Evolutionary conservation across 1,140 invertebrate species (phyloP).

Genomic region (Drosophila subpulchrella): DNA sequence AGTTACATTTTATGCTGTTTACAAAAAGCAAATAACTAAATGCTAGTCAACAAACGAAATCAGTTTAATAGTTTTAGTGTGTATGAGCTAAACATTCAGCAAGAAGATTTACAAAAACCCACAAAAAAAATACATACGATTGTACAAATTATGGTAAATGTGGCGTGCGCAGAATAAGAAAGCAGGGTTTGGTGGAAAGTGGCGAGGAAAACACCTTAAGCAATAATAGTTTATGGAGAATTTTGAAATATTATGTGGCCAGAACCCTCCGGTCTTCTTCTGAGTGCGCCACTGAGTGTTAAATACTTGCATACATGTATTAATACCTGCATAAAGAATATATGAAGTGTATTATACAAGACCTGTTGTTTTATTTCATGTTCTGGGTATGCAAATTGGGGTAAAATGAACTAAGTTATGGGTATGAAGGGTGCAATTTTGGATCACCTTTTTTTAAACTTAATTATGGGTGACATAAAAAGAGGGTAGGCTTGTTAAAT

Average conservation of each 20-base stretch:
- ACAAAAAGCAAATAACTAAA: conserved; percentile 65
- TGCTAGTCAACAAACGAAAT: conserved; percentile 57
- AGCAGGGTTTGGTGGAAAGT: neutral
- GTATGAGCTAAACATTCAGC: conserved; percentile 30
- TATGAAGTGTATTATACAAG: conserved; percentile 40
- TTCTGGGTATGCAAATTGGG: neutral
- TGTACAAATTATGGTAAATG: conserved; percentile 41
- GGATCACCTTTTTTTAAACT: too few relatives aligned
- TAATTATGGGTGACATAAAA: too few relatives aligned
- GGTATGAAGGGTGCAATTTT: too few relatives aligned
- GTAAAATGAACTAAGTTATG: too few relatives aligned
- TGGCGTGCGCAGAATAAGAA: conserved; percentile 14
- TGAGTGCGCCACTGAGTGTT: conserved; percentile 23
- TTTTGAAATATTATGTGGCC: conserved; percentile 7
- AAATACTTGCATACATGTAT: conserved; percentile 34
- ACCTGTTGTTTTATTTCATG: neutral
- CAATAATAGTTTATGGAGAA: conserved; percentile 8
- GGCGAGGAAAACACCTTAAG: neutral
- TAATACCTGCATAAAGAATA: conserved; percentile 43
- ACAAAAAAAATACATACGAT: conserved; percentile 29
- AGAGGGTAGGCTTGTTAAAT: too few relatives aligned
- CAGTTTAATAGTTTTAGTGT: conserved; percentile 37
- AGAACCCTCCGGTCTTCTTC: conserved; percentile 7
- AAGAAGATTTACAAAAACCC: conserved; percentile 14
- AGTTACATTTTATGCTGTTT: conserved; percentile 78